Evolutionary conservation across 2,888 invertebrate species (phyloP), one percentile per base, ranked within the genome.

Genomic region (Drosophila infuscata): DNA sequence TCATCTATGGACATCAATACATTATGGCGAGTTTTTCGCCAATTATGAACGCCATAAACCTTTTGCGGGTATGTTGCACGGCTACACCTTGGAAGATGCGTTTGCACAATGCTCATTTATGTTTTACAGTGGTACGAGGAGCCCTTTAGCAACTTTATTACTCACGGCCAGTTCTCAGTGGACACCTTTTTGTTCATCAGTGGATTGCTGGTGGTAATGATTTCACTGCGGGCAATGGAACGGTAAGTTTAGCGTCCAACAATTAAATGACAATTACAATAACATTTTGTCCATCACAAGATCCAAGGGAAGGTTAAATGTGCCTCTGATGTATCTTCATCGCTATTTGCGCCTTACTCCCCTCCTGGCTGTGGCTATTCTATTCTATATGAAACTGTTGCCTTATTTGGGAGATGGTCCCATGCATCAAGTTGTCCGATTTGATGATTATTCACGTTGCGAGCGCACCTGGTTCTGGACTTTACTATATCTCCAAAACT

Each of bases 111-210:
- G 41, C n/a, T n/a, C 8, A 41, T 17, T 36, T 66, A 20, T n/a
- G 3, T 12, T n/a, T 12, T 51, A 9, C 15, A 91, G 91, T 92
- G 91, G 92, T 11, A 74, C 3, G 66, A 72, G 29, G 80, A 81
- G 2, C 79, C 85, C 0, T 88, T 81, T 52, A 74, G 83, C 0
- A 84, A 80, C 79, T 74, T 92, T n/a, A 25, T 90, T 6, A 62
- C 92, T 78, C 63, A 94, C 88, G 94, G 91, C 80, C 63, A 93
- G 0, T 91, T 94, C 17, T 94, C 94, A 0, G 95, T 95, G 3
- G 95, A 95, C 68, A 94, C 95, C 0, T 95, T 95, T 81, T 94
- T 95, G 76, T 88, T 94, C 30, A 79, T 95, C 20, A 94, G 95
- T 79, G 95, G 95, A 6, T 84, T 95, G 11, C 91, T 95, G 0